These are phyloP conservation scores for Ophion ellenae DNA, from an alignment of 2,888 invertebrate genomes.

Conservation along the genomic window DNA sequence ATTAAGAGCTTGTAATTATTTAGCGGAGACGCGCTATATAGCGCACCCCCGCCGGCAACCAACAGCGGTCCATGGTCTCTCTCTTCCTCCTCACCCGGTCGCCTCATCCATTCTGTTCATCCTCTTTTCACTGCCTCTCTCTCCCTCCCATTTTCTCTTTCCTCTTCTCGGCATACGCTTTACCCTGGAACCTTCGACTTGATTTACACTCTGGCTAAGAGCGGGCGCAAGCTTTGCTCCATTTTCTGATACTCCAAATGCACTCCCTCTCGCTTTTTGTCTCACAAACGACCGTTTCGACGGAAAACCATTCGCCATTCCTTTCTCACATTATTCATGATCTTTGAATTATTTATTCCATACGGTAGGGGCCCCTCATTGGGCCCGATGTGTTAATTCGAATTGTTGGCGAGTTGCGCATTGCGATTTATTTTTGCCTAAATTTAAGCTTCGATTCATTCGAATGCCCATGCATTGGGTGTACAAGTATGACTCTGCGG, in stretches of 20 bases:
- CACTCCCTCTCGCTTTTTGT: neutral
- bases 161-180: conserved; percentile 58
- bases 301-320: conserved; percentile 1
- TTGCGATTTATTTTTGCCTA: too few species aligned
- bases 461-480: too few species aligned
- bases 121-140: conserved; percentile 49
- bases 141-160: conserved; percentile 63
- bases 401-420: too few species aligned
- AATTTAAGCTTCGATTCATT: too few species aligned
- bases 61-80: conserved; percentile 68
- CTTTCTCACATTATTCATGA: neutral
- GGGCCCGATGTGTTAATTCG: too few species aligned
- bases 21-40: conserved; percentile 81
- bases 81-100: conserved; percentile 54
- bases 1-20: conserved; percentile 83
- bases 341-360: neutral
- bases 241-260: conserved; percentile 40
- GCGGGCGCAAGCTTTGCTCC: conserved; percentile 65
- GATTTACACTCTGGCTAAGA: conserved; percentile 79
- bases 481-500: too few species aligned
- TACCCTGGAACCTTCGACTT: conserved; percentile 70
- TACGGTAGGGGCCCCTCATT: too few species aligned
- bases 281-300: conserved; percentile 10
- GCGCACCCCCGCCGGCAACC: conserved; percentile 82
- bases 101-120: conserved; percentile 58